These are phyloP conservation scores for Sitta carolinensis DNA, from an alignment of 2,797 vertebrate species.

Conservation along the genomic window DNA sequence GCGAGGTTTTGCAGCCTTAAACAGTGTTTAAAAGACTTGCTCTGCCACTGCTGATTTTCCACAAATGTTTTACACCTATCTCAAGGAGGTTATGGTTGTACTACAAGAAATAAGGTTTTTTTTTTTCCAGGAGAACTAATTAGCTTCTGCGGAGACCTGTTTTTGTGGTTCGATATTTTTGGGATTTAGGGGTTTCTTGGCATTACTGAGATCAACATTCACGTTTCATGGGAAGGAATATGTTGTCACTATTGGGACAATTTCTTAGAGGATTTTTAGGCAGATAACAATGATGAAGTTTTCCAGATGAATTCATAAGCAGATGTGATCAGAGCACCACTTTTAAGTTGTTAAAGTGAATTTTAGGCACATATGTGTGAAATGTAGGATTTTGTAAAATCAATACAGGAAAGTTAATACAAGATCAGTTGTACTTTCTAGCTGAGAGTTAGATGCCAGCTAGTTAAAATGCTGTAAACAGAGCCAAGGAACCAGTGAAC, in stretches of 20 bases:
- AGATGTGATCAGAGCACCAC: neutral
- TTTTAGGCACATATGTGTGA: neutral
- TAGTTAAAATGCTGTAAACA: neutral
- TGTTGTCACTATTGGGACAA: neutral
- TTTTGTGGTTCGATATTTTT: neutral
- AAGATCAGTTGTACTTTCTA: neutral
- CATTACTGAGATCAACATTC: neutral
- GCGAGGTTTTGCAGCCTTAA: neutral
- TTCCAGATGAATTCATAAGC: neutral
- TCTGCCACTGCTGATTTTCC: neutral
- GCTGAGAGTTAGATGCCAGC: neutral
- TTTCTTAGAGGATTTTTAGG: neutral
- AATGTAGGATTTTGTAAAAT: neutral
- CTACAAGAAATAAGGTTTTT: neutral
- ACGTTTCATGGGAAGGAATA: neutral
- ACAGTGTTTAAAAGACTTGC: neutral
- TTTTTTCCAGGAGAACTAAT: neutral
- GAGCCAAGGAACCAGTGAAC: neutral
- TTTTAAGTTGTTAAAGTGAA: neutral
- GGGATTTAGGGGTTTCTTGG: rapidly evolving
- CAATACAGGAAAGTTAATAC: neutral
- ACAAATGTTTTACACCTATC: neutral
- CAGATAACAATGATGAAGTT: neutral
- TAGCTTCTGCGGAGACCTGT: neutral
- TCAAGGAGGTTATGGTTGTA: neutral